Evolutionary conservation across 2,797 vertebrate species (phyloP).

Genomic region (Squalus acanthias): DNA sequence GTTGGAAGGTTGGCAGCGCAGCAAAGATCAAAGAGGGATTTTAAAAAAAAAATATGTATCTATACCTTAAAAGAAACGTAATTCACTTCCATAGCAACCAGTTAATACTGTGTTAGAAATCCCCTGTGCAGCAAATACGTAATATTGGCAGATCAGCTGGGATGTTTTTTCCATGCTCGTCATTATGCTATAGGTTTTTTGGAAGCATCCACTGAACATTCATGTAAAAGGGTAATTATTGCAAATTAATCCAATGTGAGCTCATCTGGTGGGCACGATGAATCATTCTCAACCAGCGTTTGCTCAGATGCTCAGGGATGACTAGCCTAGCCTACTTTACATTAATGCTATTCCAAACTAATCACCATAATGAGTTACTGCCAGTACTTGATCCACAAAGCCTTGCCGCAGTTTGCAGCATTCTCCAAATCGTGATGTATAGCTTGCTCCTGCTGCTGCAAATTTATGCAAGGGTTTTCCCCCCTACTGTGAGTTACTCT

Average conservation of each 20-base stretch:
- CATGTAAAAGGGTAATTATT: neutral
- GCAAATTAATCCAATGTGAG: neutral
- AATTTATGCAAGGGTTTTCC: neutral
- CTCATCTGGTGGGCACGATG: constrained; percentile 27
- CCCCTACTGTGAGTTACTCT: neutral
- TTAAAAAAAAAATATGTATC: neutral
- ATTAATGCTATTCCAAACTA: neutral
- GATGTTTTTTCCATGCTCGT: neutral
- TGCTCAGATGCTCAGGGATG: neutral
- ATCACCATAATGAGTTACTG: neutral
- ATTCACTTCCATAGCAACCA: neutral
- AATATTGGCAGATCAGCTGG: neutral
- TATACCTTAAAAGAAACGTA: neutral
- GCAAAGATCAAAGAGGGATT: neutral
- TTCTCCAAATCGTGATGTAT: neutral
- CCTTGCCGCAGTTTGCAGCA: neutral
- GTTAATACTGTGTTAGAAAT: constrained; percentile 10
- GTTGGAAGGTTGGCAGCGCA: neutral
- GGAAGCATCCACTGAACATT: neutral
- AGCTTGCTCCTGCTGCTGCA: neutral
- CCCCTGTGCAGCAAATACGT: neutral
- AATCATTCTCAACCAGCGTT: constrained; percentile 2
- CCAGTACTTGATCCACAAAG: neutral
- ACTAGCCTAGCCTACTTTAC: neutral
- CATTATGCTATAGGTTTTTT: neutral